Percentiles rank a stretch among this genome's conserved stretches.
phyloP scores from a whole-genome alignment of 2,113 vertebrate genomes.

The Pleuronectes platessa region DNA sequence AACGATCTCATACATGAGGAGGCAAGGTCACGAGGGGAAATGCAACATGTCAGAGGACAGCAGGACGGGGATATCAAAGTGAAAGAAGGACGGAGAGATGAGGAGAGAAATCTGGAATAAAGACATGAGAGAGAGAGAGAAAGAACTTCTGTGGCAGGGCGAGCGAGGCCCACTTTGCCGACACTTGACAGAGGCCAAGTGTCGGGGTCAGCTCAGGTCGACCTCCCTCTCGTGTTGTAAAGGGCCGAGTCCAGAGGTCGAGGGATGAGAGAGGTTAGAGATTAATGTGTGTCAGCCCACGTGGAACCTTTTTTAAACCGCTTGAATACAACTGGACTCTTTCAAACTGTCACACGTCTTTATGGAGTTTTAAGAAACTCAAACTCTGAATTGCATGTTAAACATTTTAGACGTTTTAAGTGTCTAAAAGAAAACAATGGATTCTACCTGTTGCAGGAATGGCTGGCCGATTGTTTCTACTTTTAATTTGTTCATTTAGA shows the following conservation, averaged over 20 bases:
- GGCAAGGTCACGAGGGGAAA: conserved; percentile 36
- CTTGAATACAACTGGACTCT: conserved; percentile 19
- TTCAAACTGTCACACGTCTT: neutral
- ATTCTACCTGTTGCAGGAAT: too few species aligned
- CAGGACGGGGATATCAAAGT: conserved; percentile 15
- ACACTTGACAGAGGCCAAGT: conserved; percentile 7
- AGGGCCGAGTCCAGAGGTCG: conserved; percentile 6
- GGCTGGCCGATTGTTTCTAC: too few species aligned
- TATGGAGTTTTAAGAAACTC: neutral
- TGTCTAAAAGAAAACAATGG: too few species aligned
- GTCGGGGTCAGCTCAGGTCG: conserved; percentile 56
- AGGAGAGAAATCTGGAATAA: neutral
- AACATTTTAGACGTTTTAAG: too few species aligned
- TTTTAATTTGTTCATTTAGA: too few species aligned
- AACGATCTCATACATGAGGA: conserved; percentile 59
- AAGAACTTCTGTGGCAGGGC: neutral
- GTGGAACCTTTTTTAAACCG: neutral
- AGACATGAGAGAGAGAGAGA: neutral
- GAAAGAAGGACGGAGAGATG: conserved; percentile 3
- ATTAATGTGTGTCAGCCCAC: conserved; percentile 33
- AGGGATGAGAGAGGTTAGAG: too few species aligned
- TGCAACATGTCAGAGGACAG: conserved; percentile 46
- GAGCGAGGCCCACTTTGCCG: neutral
- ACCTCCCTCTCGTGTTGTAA: conserved; percentile 3
- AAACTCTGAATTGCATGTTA: neutral